Evolutionary conservation across 2,113 vertebrate species (phyloP).

Genomic region (Ophiodon elongatus): DNA sequence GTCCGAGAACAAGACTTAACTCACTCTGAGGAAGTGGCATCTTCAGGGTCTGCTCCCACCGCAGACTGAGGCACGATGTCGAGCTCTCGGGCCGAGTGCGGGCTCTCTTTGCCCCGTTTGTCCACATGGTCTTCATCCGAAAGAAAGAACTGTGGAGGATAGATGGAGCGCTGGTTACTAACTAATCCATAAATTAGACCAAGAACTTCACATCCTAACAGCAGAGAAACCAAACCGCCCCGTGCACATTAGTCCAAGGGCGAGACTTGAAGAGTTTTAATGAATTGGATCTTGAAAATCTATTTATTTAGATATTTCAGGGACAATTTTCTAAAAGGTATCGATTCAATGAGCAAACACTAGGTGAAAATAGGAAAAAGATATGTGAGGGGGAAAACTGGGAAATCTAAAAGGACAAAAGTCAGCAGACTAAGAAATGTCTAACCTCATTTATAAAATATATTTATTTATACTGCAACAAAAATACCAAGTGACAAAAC

Average conservation of each 20-base stretch:
- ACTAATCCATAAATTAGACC: background rate
- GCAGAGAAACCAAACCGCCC: background rate
- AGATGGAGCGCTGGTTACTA: background rate
- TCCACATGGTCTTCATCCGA: slow-evolving; percentile 78
- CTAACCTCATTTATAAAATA: background rate
- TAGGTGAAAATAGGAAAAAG: no score
- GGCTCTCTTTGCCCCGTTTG: slow-evolving; percentile 46
- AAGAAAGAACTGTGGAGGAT: slow-evolving; percentile 81
- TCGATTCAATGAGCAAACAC: no score
- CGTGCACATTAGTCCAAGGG: background rate
- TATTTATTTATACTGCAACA: background rate
- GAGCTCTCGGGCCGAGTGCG: slow-evolving; percentile 41
- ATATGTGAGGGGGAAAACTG: background rate
- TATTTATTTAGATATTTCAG: background rate
- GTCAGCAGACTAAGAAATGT: background rate
- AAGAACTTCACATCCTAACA: background rate
- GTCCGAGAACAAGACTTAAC: slow-evolving; percentile 26
- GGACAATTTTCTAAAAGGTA: background rate
- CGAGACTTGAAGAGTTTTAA: background rate
- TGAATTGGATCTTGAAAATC: background rate
- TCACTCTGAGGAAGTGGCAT: slow-evolving; percentile 78
- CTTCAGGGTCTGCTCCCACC: slow-evolving; percentile 39
- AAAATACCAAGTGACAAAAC: background rate
- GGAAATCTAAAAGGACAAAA: background rate
- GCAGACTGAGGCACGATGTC: slow-evolving; percentile 52